These are phyloP conservation scores for Vandiemenella viatica DNA, from an alignment of 2,888 invertebrate species.

Conservation along the genomic window DNA sequence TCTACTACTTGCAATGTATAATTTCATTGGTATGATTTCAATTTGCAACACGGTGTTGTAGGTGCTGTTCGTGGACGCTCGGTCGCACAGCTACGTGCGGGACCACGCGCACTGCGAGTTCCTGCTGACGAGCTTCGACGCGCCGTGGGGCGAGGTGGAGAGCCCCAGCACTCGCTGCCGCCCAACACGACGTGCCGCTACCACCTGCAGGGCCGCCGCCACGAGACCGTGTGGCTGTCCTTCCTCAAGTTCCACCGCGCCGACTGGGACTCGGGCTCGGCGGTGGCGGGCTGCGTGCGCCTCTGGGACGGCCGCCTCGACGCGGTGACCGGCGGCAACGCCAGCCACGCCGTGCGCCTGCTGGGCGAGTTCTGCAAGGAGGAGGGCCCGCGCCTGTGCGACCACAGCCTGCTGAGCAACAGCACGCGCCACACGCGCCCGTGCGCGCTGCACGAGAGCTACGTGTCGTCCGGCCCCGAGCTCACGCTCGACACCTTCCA, in stretches of 20 bases:
- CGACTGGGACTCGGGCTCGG: no score
- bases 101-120: slow-evolving; percentile 62
- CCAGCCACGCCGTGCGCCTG: slow-evolving; percentile 23
- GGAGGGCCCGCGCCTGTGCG: slow-evolving; percentile 57
- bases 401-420: slow-evolving; percentile 56
- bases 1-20: no score
- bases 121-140: slow-evolving; percentile 57
- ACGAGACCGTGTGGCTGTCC: slow-evolving; percentile 69
- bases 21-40: no score
- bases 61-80: slow-evolving; percentile 58
- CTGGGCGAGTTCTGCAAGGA: slow-evolving; percentile 65
- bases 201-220: slow-evolving; percentile 55
- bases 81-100: slow-evolving; percentile 58
- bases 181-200: slow-evolving; percentile 72
- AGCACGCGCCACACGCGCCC: slow-evolving; percentile 56
- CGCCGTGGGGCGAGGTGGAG: slow-evolving; percentile 50
- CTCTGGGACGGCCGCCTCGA: slow-evolving; percentile 56
- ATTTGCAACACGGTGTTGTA: slow-evolving; percentile 62
- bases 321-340: slow-evolving; percentile 15
- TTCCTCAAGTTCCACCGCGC: slow-evolving; percentile 70
- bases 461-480: slow-evolving; percentile 59
- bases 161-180: slow-evolving; percentile 64
- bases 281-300: slow-evolving; percentile 41
- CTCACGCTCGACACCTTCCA: slow-evolving; percentile 62
- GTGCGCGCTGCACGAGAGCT: slow-evolving; percentile 51